These are phyloP conservation scores for Stichopus horrens DNA, from an alignment of 53 echinoderm and acorn worm genomes.

Conservation along the genomic window DNA sequence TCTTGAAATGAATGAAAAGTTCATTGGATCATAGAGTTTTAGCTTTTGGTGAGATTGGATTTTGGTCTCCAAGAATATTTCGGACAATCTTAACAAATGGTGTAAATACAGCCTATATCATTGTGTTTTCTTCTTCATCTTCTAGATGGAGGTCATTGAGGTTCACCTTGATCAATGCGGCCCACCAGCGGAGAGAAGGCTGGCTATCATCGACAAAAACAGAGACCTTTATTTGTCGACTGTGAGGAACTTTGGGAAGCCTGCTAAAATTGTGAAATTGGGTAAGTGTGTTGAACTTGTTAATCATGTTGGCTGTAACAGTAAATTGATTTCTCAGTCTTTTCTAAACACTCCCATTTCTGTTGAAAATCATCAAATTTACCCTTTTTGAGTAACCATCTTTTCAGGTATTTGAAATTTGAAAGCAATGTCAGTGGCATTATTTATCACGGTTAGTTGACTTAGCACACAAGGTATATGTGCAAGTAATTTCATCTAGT, in stretches of 20 bases:
- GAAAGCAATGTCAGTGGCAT: too few species aligned
- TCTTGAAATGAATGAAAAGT: too few species aligned
- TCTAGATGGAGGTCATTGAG: conserved; percentile 88
- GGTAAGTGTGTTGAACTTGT: conserved; percentile 50
- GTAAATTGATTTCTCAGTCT: too few species aligned
- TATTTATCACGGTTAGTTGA: too few species aligned
- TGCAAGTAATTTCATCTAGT: too few species aligned
- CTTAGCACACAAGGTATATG: too few species aligned
- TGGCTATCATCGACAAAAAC: conserved; percentile 97
- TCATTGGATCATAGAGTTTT: too few species aligned
- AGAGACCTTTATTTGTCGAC: conserved; percentile 89
- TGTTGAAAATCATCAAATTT: too few species aligned
- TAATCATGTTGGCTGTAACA: too few species aligned
- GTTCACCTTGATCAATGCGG: conserved; percentile 89
- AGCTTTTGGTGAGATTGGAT: not conserved
- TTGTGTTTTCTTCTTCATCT: not conserved
- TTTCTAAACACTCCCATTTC: too few species aligned
- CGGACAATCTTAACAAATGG: not conserved
- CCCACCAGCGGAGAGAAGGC: conserved; percentile 81
- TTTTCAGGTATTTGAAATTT: too few species aligned
- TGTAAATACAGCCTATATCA: not conserved
- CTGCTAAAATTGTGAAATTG: conserved; percentile 89
- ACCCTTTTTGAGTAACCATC: too few species aligned
- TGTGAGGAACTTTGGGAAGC: conserved; percentile 92
- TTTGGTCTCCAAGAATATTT: not conserved